phyloP scores from a whole-genome alignment of 2,888 invertebrate genomes.

The Caenorhabditis becei region DNA sequence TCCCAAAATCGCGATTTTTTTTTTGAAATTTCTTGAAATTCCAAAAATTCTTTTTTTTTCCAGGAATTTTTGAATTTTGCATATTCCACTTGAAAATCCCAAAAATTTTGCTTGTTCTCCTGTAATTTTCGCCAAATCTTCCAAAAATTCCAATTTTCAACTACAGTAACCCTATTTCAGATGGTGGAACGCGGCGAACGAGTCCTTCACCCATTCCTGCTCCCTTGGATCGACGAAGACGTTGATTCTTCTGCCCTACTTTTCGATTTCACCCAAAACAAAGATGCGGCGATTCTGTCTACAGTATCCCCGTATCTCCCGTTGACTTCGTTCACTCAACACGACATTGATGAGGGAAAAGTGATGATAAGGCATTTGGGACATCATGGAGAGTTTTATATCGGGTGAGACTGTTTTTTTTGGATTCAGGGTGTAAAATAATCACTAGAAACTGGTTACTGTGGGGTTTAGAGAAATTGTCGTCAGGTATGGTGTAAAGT shows the following conservation, averaged over 20 bases:
- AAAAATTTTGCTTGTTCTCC: too few relatives aligned
- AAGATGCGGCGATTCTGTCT: conserved; percentile 71
- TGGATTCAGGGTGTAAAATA: too few relatives aligned
- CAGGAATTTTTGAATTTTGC: too few relatives aligned
- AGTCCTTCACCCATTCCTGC: conserved; percentile 70
- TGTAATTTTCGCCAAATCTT: too few relatives aligned
- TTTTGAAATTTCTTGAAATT: too few relatives aligned
- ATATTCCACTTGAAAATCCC: too few relatives aligned
- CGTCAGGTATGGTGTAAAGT: not conserved
- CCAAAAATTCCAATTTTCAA: too few relatives aligned
- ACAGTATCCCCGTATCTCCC: conserved; percentile 72
- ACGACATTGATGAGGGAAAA: conserved; percentile 67
- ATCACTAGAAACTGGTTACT: too few relatives aligned
- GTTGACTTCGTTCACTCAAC: conserved; percentile 65
- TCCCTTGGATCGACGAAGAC: conserved; percentile 78
- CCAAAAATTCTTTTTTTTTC: too few relatives aligned
- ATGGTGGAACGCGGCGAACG: conserved; percentile 76
- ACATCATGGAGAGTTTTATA: conserved; percentile 61
- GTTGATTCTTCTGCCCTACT: conserved; percentile 67
- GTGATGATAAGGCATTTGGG: conserved; percentile 73
- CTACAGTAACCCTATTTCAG: conserved; percentile 57
- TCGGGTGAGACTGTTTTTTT: conserved; percentile 16
- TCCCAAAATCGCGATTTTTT: too few relatives aligned
- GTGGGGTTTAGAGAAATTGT: not conserved
- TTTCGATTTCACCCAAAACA: conserved; percentile 70